Base-by-base conservation (phyloP, 1,140 invertebrate species). In the Maniola jurtina region DNA sequence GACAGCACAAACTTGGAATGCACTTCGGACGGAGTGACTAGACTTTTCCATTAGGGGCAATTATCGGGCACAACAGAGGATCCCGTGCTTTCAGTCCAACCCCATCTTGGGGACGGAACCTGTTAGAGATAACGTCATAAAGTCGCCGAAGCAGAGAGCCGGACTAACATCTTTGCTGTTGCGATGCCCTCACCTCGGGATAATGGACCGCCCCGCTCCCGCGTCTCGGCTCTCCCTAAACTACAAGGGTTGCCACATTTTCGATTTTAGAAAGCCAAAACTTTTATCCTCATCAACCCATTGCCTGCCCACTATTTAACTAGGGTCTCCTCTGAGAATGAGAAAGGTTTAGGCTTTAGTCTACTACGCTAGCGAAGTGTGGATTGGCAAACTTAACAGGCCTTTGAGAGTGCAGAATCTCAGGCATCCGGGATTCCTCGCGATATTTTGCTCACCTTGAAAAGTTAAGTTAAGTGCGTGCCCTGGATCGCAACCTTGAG, bases 121-220 rank as follows among this genome's bases (percentile, higher is more conserved):
- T 88, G 86, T 90, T 88, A 89, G 85, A 85, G 86, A 90, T 90
- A 89, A 89, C 82, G 86, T 90, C 83, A 88, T 88, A 88, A 88
- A 88, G 79, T 87, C 85, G 79, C 78, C 83, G 83, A 80, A 81
- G 83, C 81, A 79, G 76, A 83, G 81, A 79, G 78, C 80, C 81
- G 80, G 84, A 83, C 84, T 88, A 86, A 83, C 82, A 81, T 86
- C 83, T 86, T 84, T 84, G 83, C 76, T 83, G 80, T 79, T 81
- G 76, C 73, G 77, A 76, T 77, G 76, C 73, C 84, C 77, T 85
- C 83, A 83, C 83, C 75, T 79, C 77, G 76, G 75, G 75, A 86
- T 88, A 86, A 89, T 86, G 83, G 84, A 84, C 80, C 70, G 65
- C 76, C 77, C 76, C 71, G 65, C 65, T 68, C 69, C 60, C 64